Evolutionary conservation across 64 coral and sea anemone species (phyloP), one percentile per base, ranked within the genome.

Genomic region (Actinia tenebrosa): DNA sequence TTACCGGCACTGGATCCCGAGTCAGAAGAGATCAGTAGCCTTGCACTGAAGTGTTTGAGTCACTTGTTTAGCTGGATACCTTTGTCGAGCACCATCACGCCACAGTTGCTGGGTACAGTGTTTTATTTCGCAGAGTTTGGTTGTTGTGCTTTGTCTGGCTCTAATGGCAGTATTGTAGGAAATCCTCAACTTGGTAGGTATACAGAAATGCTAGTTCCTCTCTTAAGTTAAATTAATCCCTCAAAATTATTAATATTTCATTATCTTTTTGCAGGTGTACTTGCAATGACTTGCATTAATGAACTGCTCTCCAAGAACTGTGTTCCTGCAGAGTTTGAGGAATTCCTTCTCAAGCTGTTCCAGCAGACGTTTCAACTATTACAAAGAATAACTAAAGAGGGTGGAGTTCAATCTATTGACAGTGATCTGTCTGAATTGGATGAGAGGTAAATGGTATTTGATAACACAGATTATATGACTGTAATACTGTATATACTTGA

Each of bases 111-210:
- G 14, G 92, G 93, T 30, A 99, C 97, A 56, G 91, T 99, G 87
- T 99, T 99, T 87, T 99, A 95, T 60, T 95, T 99, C 91, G 97
- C 97, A 15, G 97, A 99, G 60, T 99, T 99, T 89, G 97, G 97
- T 44, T 99, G 97, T 88, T 91, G 92, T 98, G 97, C 92, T 59
- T 78, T 92, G 16, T 85, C 97, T 30, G 92, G 91, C 56, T 92
- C 90, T 44, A 88, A 56, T 23, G 89, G 91, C 26, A 86, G 66
- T 86, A 78, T 92, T 53, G 91, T 92, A 37, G 88, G 93, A 44
- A 94, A 92, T 77, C 84, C 85, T 44, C 60, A 95, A 20, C 85
- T 99, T 83, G 97, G 97, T 99, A 56, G 15, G 79, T 81, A 10
- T 14, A 42, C 11, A 75, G 7, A 30, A 75, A 15, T 42, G 42